phyloP scores from a whole-genome alignment of 2,888 invertebrate genomes.

The Habroteleia sp. region DNA sequence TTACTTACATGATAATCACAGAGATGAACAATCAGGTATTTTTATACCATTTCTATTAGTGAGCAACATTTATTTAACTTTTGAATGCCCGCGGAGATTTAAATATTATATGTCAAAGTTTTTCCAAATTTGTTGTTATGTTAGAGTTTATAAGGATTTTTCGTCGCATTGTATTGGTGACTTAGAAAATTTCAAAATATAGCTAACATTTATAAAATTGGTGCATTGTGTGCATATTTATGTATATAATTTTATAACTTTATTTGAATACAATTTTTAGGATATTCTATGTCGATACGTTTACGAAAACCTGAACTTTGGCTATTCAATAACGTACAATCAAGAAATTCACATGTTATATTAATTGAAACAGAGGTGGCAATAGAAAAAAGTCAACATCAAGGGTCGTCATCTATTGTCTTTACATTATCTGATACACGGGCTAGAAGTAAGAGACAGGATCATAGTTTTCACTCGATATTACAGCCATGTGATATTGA shows the following conservation, averaged over 20 bases:
- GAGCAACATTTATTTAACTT: too few species aligned
- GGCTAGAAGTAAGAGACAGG: constrained; percentile 84
- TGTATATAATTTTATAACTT: too few species aligned
- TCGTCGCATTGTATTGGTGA: too few species aligned
- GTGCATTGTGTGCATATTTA: too few species aligned
- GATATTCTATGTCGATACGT: constrained; percentile 87
- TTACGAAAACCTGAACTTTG: constrained; percentile 90
- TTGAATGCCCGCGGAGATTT: too few species aligned
- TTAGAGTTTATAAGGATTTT: too few species aligned
- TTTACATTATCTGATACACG: constrained; percentile 84
- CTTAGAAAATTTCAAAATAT: too few species aligned
- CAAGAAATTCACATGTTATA: constrained; percentile 85
- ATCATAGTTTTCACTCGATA: constrained; percentile 82
- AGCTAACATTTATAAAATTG: too few species aligned
- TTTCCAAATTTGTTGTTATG: too few species aligned
- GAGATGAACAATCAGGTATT: constrained; percentile 79
- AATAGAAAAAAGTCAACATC: constrained; percentile 87
- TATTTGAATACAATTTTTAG: constrained; percentile 77
- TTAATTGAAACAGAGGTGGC: constrained; percentile 87
- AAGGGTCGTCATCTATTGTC: constrained; percentile 85
- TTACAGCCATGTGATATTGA: constrained; percentile 88
- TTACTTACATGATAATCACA: constrained; percentile 43
- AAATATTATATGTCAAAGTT: too few species aligned
- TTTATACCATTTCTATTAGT: not conserved
- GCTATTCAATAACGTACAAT: constrained; percentile 86